These are phyloP conservation scores for Rhadinocentrus ornatus DNA, from an alignment of 2,797 vertebrate species.

Conservation along the genomic window DNA sequence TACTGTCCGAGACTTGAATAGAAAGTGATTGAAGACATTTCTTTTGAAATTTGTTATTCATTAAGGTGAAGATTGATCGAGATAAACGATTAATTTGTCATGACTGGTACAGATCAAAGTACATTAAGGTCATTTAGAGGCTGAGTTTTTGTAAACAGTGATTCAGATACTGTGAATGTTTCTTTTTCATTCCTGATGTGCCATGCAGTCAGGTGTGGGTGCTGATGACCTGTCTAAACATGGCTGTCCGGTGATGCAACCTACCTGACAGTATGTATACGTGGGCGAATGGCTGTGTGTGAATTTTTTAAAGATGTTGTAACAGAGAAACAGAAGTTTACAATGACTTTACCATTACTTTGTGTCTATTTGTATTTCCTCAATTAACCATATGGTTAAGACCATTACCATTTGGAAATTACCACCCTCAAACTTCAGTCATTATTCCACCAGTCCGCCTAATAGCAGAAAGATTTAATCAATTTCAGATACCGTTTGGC, in stretches of 20 bases:
- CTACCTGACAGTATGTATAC: constrained; percentile 9
- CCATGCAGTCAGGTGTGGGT: constrained; percentile 43
- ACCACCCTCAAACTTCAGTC: neutral
- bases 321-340: neutral
- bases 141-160: neutral
- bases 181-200: constrained; percentile 9
- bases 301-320: neutral
- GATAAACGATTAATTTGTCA: neutral
- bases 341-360: neutral
- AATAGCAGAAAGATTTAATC: neutral
- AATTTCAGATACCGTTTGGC: too few relatives aligned
- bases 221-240: constrained; percentile 41
- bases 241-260: constrained; percentile 37
- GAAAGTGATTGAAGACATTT: constrained; percentile 2
- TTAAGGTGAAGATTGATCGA: neutral
- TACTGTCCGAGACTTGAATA: neutral
- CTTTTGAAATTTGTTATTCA: neutral
- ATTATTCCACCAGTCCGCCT: neutral
- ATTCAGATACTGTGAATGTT: neutral
- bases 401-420: constrained; percentile 1
- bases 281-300: neutral
- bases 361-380: neutral
- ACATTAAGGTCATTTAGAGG: neutral
- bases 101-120: neutral
- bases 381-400: neutral